These are phyloP conservation scores for Trachelus iudaicus DNA, from an alignment of 2,888 invertebrate genomes.

Conservation along the genomic window DNA sequence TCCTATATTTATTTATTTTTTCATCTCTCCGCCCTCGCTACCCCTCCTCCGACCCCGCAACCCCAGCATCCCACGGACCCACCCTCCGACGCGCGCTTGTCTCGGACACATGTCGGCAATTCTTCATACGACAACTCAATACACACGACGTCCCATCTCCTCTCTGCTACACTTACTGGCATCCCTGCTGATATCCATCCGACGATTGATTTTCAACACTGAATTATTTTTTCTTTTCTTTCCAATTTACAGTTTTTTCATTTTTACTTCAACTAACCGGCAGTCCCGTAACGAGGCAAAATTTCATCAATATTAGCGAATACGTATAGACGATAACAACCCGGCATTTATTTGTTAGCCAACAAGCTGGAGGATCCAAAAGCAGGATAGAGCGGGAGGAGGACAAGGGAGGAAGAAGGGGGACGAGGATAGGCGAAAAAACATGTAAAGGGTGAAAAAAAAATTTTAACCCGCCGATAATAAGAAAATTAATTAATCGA, in stretches of 20 bases:
- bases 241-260: not conserved
- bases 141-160: slow-evolving; percentile 15
- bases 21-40: not conserved
- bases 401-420: not conserved
- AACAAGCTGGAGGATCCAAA: not conserved
- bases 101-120: slow-evolving; percentile 23
- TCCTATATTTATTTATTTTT: slow-evolving; percentile 14
- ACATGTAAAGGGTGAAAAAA: not conserved
- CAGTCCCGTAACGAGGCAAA: not conserved
- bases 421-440: not conserved
- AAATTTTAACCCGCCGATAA: no score
- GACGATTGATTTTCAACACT: not conserved
- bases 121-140: slow-evolving; percentile 23
- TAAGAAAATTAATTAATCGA: no score
- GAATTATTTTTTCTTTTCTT: not conserved
- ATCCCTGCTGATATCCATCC: not conserved
- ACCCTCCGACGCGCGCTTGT: slow-evolving; percentile 7
- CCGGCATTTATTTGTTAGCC: not conserved
- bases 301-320: not conserved
- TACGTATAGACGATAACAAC: not conserved
- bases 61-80: not conserved
- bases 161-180: not conserved
- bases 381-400: no score
- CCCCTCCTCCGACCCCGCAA: not conserved
- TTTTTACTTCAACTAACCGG: not conserved